Conservation (phyloP, 2,888 invertebrate genomes). For the Auanema freiburgensis region DNA sequence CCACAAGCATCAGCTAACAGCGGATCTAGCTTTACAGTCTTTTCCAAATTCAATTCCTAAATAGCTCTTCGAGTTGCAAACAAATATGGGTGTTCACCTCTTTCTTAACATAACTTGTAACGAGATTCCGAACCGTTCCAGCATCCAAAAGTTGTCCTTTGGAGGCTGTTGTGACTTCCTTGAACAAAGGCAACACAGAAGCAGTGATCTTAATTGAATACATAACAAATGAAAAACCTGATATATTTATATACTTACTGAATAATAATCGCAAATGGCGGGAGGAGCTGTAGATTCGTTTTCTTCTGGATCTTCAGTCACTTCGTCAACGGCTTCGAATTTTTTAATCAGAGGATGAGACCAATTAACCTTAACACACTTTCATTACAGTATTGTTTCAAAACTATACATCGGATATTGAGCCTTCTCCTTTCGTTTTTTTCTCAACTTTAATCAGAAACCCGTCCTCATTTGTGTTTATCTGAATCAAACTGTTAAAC, state of each 20-base stretch:
- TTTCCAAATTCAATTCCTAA: slow-evolving; percentile 36
- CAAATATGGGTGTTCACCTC: slow-evolving; percentile 25
- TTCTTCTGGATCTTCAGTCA: slow-evolving; percentile 38
- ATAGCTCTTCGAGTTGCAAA: too few relatives aligned
- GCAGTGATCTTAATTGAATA: slow-evolving; percentile 37
- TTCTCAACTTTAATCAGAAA: slow-evolving; percentile 38
- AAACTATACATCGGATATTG: slow-evolving; percentile 44
- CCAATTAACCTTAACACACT: slow-evolving; percentile 30
- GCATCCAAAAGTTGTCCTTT: slow-evolving; percentile 49
- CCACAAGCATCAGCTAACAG: slow-evolving; percentile 25
- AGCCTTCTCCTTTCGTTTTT: slow-evolving; percentile 57
- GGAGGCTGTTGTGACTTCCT: slow-evolving; percentile 7
- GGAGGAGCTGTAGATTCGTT: slow-evolving; percentile 28
- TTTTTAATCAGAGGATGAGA: slow-evolving; percentile 37
- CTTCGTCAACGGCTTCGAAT: slow-evolving; percentile 43
- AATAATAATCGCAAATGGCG: slow-evolving; percentile 29
- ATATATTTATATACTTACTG: slow-evolving; percentile 9
- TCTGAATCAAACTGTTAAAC: slow-evolving; percentile 5
- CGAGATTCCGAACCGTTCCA: slow-evolving; percentile 27
- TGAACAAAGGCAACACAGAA: slow-evolving; percentile 37
- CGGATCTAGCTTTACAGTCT: slow-evolving; percentile 38
- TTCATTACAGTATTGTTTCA: slow-evolving; percentile 5
- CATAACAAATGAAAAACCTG: too few relatives aligned
- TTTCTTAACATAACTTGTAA: slow-evolving; percentile 45
- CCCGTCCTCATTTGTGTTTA: slow-evolving; percentile 28